phyloP scores from a whole-genome alignment of 2,797 vertebrate species.

The Delichon dasypus region DNA sequence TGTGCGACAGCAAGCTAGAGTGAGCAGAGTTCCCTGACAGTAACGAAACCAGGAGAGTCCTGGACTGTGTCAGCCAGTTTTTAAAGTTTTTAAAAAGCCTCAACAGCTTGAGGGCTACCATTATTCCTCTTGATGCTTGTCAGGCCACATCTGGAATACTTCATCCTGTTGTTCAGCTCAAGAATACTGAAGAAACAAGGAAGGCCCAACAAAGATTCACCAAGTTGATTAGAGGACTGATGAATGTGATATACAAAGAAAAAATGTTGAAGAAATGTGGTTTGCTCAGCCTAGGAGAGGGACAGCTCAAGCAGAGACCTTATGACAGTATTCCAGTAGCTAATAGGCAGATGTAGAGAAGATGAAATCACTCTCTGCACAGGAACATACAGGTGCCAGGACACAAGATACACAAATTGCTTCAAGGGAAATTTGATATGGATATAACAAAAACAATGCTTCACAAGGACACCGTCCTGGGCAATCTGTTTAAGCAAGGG shows the following conservation, averaged over 20 bases:
- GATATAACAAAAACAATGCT: background rate
- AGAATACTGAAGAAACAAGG: background rate
- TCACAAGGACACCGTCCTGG: background rate
- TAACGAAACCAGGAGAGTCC: fast-evolving
- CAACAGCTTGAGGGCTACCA: background rate
- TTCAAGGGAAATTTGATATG: background rate
- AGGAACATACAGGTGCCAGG: background rate
- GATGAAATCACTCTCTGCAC: background rate
- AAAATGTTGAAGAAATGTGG: background rate
- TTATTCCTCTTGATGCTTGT: background rate
- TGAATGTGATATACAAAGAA: background rate
- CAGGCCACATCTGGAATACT: background rate
- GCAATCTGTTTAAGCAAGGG: background rate
- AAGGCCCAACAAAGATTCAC: background rate
- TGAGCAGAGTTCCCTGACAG: background rate
- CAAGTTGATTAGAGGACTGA: background rate
- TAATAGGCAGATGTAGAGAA: background rate
- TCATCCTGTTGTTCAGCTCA: background rate
- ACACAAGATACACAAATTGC: background rate
- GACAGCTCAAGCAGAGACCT: background rate
- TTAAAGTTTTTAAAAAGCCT: too few species aligned
- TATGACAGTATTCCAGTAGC: background rate
- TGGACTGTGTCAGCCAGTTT: background rate
- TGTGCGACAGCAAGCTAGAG: background rate
- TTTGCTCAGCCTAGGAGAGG: background rate